Conservation (phyloP, 2,797 vertebrate genomes). For the Hippoglossus hippoglossus region DNA sequence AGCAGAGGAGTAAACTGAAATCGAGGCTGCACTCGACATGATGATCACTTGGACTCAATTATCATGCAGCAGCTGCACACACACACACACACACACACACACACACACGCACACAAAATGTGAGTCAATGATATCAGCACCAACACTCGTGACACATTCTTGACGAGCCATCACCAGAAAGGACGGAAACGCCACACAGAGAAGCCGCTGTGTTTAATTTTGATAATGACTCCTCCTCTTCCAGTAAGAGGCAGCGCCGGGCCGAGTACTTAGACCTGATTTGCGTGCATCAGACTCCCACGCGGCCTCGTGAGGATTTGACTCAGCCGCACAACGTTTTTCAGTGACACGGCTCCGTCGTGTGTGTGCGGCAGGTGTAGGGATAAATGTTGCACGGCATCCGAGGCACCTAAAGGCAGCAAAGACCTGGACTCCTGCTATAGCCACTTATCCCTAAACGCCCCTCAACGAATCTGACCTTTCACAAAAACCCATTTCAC, state of each 20-base stretch:
- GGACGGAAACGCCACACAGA: constrained; percentile 37
- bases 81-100: not conserved
- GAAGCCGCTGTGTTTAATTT: constrained; percentile 19
- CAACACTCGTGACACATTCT: constrained; percentile 35
- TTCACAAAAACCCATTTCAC: constrained; percentile 49
- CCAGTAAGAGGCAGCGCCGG: constrained; percentile 35
- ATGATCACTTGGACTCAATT: constrained; percentile 48
- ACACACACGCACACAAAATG: not conserved
- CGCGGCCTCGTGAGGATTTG: constrained; percentile 22
- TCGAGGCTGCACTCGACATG: constrained; percentile 24
- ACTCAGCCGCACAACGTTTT: constrained; percentile 4
- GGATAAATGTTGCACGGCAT: constrained; percentile 47
- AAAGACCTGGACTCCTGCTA: constrained; percentile 11
- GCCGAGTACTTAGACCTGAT: constrained; percentile 30
- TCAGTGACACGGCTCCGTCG: constrained; percentile 2
- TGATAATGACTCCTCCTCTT: constrained; percentile 26
- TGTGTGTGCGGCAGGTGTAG: constrained; percentile 27
- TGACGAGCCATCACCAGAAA: constrained; percentile 41
- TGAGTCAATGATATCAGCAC: constrained; percentile 24
- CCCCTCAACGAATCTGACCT: constrained; percentile 47
- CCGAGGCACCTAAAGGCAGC: constrained; percentile 26
- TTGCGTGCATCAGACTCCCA: constrained; percentile 38
- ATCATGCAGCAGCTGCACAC: constrained; percentile 33
- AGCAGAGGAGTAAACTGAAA: constrained; percentile 16
- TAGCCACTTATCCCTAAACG: constrained; percentile 39